A percentile compares a stretch with the other conserved stretches of the same genome.
These are phyloP conservation scores for Masticophis lateralis DNA, from an alignment of 2,797 vertebrate species.

Conservation along the genomic window DNA sequence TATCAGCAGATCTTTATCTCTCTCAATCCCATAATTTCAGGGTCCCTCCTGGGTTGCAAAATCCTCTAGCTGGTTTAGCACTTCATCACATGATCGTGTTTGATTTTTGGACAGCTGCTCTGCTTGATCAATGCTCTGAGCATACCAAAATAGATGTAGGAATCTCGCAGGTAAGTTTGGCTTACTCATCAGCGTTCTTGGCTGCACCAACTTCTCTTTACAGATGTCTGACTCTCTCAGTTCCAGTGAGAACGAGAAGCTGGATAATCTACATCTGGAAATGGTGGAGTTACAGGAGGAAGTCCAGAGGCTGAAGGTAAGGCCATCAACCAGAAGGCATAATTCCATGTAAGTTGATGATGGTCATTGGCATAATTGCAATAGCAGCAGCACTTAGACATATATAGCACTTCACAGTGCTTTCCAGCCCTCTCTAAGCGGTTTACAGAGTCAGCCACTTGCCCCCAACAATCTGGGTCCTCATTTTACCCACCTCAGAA, in stretches of 20 bases:
- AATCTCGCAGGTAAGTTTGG: accelerated
- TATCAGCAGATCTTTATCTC: not conserved
- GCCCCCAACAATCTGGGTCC: not conserved
- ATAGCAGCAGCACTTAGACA: not conserved
- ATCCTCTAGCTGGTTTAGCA: not conserved
- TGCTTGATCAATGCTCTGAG: not conserved
- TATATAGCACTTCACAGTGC: not conserved
- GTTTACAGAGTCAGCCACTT: not conserved
- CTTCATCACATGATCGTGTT: not conserved
- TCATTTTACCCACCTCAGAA: not conserved
- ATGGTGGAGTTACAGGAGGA: conserved; percentile 80
- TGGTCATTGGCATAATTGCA: not conserved
- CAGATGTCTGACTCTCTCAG: conserved; percentile 79
- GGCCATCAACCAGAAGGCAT: too few relatives aligned
- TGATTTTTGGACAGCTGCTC: not conserved
- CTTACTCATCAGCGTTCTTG: not conserved
- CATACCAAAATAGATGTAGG: not conserved
- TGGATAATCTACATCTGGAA: conserved; percentile 84
- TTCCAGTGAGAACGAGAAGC: conserved; percentile 80
- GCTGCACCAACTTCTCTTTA: conserved; percentile 9
- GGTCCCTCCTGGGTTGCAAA: not conserved
- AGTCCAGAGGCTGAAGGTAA: conserved; percentile 83
- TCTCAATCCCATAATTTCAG: not conserved
- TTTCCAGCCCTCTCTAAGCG: not conserved
- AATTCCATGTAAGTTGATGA: not conserved